phyloP scores from a whole-genome alignment of 2,797 vertebrate species.

The Bradypodion ventrale region DNA sequence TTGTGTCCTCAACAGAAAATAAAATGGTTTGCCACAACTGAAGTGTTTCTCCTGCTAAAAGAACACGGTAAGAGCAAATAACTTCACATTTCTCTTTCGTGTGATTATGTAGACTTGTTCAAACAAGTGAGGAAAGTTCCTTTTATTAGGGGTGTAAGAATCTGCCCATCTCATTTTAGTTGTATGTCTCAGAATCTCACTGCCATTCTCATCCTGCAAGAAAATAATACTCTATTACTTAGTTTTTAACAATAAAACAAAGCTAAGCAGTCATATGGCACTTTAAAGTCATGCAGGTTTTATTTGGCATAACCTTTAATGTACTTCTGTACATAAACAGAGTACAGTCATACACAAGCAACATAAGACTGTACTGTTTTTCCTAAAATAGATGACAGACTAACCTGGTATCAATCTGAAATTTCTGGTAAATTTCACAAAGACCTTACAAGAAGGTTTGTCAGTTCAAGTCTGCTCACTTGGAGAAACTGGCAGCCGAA shows the following conservation, averaged over 20 bases:
- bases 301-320: too few species aligned
- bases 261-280: too few species aligned
- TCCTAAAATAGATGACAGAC: too few species aligned
- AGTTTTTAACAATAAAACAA: too few species aligned
- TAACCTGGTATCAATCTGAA: too few species aligned
- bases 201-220: background rate
- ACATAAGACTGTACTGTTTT: too few species aligned
- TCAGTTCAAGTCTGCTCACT: background rate
- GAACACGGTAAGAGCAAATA: background rate
- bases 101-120: background rate
- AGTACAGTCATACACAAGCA: too few species aligned
- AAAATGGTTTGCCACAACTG: slow-evolving; percentile 2
- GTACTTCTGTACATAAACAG: too few species aligned
- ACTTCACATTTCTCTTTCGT: background rate
- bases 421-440: too few species aligned
- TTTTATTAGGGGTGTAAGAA: background rate
- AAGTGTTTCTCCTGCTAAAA: slow-evolving; percentile 5
- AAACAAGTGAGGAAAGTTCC: background rate
- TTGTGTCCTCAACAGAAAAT: slow-evolving; percentile 2
- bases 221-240: too few species aligned
- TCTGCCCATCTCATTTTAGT: background rate
- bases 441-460: background rate
- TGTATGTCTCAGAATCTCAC: background rate
- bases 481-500: background rate
- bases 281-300: too few species aligned